Conservation (phyloP, 2,797 vertebrate genomes). For the Esox lucius region DNA sequence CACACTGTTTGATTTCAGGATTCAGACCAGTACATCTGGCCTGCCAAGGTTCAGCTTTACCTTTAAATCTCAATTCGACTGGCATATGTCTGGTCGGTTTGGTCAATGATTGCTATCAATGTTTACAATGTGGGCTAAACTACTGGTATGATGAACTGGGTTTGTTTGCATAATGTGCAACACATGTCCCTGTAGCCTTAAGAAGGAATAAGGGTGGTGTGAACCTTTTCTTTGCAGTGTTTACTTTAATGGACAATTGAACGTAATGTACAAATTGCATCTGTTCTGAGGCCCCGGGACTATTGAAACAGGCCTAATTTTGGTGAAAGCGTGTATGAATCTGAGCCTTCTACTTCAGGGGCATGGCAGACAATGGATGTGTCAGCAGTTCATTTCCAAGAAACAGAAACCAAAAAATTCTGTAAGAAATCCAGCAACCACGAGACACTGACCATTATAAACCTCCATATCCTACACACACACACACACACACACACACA, state of each 20-base stretch:
- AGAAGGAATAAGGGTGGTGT: neutral
- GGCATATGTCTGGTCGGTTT: neutral
- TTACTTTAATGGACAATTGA: neutral
- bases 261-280: neutral
- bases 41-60: neutral
- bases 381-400: neutral
- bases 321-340: neutral
- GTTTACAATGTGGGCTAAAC: neutral
- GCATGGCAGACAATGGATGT: neutral
- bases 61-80: neutral
- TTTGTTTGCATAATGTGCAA: neutral
- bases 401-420: neutral
- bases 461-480: neutral
- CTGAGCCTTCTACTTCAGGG: neutral
- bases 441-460: conserved; percentile 3
- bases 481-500: conserved; percentile 3
- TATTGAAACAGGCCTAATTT: neutral
- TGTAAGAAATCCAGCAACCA: neutral
- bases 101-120: neutral
- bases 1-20: neutral
- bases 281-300: neutral
- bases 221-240: too few species aligned
- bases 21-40: neutral
- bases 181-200: neutral
- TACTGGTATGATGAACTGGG: neutral